These are phyloP conservation scores for Sarcophaga carnaria DNA, from an alignment of 2,888 invertebrate genomes.

Conservation along the genomic window DNA sequence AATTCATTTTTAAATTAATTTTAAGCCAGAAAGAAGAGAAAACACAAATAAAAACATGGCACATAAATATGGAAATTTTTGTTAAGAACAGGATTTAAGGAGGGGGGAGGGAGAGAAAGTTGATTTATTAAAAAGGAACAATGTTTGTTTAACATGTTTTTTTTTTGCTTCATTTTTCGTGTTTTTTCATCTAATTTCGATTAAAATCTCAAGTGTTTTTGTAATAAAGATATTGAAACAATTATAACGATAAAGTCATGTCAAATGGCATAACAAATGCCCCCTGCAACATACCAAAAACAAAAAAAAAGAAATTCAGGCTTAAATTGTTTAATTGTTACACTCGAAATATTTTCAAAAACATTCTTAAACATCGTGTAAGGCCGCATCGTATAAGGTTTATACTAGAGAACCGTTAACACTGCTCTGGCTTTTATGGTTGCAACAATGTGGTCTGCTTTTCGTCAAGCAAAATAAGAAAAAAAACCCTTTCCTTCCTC, in stretches of 20 bases:
- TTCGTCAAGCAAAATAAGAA: not conserved
- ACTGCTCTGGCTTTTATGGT: too few relatives aligned
- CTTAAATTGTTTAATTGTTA: not conserved
- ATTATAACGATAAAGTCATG: not conserved
- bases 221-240: slow-evolving; percentile 58
- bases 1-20: slow-evolving; percentile 47
- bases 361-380: not conserved
- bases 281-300: not conserved
- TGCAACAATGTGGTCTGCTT: slow-evolving; percentile 57
- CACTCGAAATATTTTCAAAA: not conserved
- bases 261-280: not conserved
- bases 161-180: slow-evolving; percentile 23
- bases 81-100: slow-evolving; percentile 19
- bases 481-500: slow-evolving; percentile 49
- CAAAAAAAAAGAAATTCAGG: not conserved
- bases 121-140: not conserved
- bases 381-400: not conserved
- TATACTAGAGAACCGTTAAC: not conserved
- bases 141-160: slow-evolving; percentile 7
- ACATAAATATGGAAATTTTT: slow-evolving; percentile 68
- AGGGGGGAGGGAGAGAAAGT: not conserved
- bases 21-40: slow-evolving; percentile 1
- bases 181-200: slow-evolving; percentile 29
- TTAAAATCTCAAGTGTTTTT: slow-evolving; percentile 64
- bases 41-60: not conserved